Base-by-base conservation (phyloP, 2,797 vertebrate genomes). In the Leptodactylus fallax region DNA sequence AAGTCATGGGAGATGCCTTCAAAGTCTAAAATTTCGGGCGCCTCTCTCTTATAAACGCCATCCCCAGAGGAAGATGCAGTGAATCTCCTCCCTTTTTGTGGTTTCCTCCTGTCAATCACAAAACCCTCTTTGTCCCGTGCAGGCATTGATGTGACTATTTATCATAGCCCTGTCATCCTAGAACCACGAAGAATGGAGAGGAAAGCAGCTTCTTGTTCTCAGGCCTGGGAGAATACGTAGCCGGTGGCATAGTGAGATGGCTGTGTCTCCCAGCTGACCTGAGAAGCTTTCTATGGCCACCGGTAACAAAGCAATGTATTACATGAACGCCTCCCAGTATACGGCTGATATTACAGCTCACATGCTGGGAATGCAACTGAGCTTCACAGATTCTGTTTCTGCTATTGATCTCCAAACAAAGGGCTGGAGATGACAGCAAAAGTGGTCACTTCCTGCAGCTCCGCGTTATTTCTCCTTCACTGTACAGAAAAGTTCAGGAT, bases 1-100 rank as follows among this genome's bases (percentile, higher is more conserved):
- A 93, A 92, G 92, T 93, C 94, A 95, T 1, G 45, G 87, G 92
- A 94, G 93, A 95, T 89, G 92, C 93, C 94, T 95, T 95, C 93
- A 93, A 93, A 85, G 88, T 93, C 93, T 95, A 91, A 91, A 87
- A 90, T 96, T 95, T 94, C 94, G 93, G 85, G 60, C 67, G 36
- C 36, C 36, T 4, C 36, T 36, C 36, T 36, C 36, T 36, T 36
- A 36, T 36, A 36, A 36, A 7, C 92, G 86, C 90, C 90, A 92
- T 93, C 91, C 91, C 89, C 81, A 89, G 85, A 93, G 89, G 90
- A 93, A 91, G 92, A 89, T 91, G 90, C 91, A 91, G 87, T 53
- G 88, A 76, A 79, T 89, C 92, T 91, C 92, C 86, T 91, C 92
- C 90, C 85, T 90, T 90, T 90, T 91, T 90, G 90, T 83, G 69